Percentiles rank a stretch among this genome's conserved stretches.
phyloP scores from a whole-genome alignment of 1,140 invertebrate species.

The Drosophila kanapiae region DNA sequence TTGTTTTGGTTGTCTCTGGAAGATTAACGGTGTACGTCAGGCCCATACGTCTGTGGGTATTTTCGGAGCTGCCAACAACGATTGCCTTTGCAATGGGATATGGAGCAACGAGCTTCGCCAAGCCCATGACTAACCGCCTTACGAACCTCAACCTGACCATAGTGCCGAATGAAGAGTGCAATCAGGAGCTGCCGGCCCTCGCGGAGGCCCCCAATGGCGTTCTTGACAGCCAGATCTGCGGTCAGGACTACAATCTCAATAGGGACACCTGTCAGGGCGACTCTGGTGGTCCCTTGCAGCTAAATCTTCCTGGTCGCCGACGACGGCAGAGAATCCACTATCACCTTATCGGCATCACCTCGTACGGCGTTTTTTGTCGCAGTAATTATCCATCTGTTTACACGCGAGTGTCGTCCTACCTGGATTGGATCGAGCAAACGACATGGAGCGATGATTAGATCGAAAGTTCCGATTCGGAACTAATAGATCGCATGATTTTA shows the following conservation, averaged over 20 bases:
- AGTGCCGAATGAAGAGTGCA: slow-evolving; percentile 73
- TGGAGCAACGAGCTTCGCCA: slow-evolving; percentile 71
- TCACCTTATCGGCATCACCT: slow-evolving; percentile 83
- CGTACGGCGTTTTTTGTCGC: slow-evolving; percentile 84
- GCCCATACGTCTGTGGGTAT: slow-evolving; percentile 71
- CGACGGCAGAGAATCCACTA: slow-evolving; percentile 62
- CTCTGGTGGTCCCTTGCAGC: slow-evolving; percentile 71
- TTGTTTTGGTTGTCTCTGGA: slow-evolving; percentile 3
- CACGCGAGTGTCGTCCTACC: slow-evolving; percentile 85
- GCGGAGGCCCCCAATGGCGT: slow-evolving; percentile 64
- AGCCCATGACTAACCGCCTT: slow-evolving; percentile 69
- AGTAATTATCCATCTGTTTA: slow-evolving; percentile 86
- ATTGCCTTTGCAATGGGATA: slow-evolving; percentile 82
- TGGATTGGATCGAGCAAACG: slow-evolving; percentile 86
- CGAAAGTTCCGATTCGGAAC: too few species aligned
- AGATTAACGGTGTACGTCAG: slow-evolving; percentile 74
- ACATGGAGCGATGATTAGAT: slow-evolving; percentile 68
- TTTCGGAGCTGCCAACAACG: slow-evolving; percentile 54
- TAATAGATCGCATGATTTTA: too few species aligned
- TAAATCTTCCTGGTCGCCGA: slow-evolving; percentile 79
- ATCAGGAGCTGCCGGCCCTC: slow-evolving; percentile 56
- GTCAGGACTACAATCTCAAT: slow-evolving; percentile 64
- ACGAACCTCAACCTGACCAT: slow-evolving; percentile 77
- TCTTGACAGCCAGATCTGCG: slow-evolving; percentile 75
- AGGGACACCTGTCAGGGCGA: slow-evolving; percentile 82